Evolutionary conservation across 2,888 invertebrate species (phyloP).

Genomic region (Steinernema hermaphroditum): DNA sequence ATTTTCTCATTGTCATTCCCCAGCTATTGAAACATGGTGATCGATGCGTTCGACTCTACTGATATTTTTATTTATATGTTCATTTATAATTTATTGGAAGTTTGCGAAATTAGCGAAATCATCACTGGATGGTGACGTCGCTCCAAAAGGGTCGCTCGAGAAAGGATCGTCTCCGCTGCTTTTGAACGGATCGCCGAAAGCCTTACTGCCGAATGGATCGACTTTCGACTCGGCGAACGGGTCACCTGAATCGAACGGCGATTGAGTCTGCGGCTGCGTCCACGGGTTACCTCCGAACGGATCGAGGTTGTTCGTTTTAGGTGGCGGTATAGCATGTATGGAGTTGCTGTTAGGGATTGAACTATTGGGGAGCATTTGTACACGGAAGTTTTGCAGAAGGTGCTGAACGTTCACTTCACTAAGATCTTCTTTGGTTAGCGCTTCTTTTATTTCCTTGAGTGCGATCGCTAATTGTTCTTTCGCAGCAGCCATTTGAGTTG

Average conservation of each 20-base stretch:
- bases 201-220: conserved; percentile 13
- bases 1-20: no score
- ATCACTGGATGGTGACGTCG: background rate
- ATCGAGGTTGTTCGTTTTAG: conserved; percentile 11
- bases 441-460: conserved; percentile 1
- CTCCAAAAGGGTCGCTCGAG: conserved; percentile 19
- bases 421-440: conserved; percentile 6
- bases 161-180: background rate
- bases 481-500: background rate
- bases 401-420: background rate
- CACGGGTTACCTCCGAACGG: conserved; percentile 24
- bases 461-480: conserved; percentile 1
- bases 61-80: background rate
- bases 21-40: no score
- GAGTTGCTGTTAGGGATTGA: no score
- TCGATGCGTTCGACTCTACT: no score
- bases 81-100: conserved; percentile 14
- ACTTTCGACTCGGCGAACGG: conserved; percentile 13
- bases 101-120: conserved; percentile 21
- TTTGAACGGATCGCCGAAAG: conserved; percentile 24
- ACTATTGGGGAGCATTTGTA: background rate
- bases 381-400: background rate
- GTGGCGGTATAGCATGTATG: background rate
- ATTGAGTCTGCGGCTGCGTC: background rate
- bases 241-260: conserved; percentile 9